Conservation (phyloP, 2,113 vertebrate species). For the Xenopus tropicalis region UCB_Xtro_10.0 CM004444.2:3596001-3596500, state of each 20-base stretch:
- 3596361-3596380: too few species aligned
- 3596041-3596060: constrained; percentile 71
- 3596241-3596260: not conserved
- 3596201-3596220: constrained; percentile 58
- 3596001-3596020: constrained; percentile 1
- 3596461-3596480: too few species aligned
- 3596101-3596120: constrained; percentile 78
- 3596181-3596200: constrained; percentile 71
- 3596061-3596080: constrained; percentile 74
- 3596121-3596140: constrained; percentile 83
- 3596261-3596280: not conserved
- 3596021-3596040: constrained; percentile 61
- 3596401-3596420: too few species aligned
- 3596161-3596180: constrained; percentile 81
- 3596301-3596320: not conserved
- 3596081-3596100: constrained; percentile 82
- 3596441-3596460: too few species aligned
- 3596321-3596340: not conserved
- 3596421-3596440: too few species aligned
- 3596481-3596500: too few species aligned
- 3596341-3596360: not conserved
- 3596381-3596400: too few species aligned
- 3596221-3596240: not conserved
- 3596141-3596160: constrained; percentile 81
- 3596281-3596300: not conserved